phyloP scores from a whole-genome alignment of 2,113 vertebrate genomes.

The Pyxicephalus adspersus region DNA sequence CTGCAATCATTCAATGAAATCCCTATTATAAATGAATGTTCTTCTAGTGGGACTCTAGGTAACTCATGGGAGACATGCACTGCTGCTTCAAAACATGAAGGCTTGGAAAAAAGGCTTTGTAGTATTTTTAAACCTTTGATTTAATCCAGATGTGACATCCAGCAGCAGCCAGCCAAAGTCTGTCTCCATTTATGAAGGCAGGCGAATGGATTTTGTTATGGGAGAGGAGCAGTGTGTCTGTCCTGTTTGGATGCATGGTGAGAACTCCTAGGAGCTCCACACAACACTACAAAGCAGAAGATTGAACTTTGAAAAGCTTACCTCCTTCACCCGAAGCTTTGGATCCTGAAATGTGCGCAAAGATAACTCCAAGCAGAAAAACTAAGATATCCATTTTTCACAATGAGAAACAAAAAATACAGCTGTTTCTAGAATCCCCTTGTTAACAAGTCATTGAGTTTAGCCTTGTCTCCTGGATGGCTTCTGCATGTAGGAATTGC shows the following conservation, averaged over 20 bases:
- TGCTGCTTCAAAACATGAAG: conserved; percentile 62
- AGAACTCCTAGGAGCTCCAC: neutral
- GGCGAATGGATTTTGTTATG: conserved; percentile 42
- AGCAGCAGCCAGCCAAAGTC: conserved; percentile 67
- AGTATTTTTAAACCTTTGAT: conserved; percentile 72
- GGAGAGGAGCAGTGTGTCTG: conserved; percentile 17
- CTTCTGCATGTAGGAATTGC: conserved; percentile 34
- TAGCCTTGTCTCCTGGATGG: conserved; percentile 40
- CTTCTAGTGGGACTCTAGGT: conserved; percentile 62
- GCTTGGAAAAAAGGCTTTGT: conserved; percentile 62
- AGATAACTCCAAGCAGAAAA: conserved; percentile 82
- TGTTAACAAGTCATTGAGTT: conserved; percentile 49
- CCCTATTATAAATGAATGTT: conserved; percentile 66
- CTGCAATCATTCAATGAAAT: conserved; percentile 59
- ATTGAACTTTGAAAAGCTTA: conserved; percentile 70
- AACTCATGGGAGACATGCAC: conserved; percentile 67
- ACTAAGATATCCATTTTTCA: conserved; percentile 82
- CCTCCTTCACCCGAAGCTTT: conserved; percentile 80
- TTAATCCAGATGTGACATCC: conserved; percentile 70
- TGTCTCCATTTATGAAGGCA: conserved; percentile 60
- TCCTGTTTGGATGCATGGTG: neutral
- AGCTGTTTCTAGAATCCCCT: neutral
- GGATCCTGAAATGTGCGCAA: conserved; percentile 70
- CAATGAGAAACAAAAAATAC: neutral
- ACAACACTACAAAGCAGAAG: neutral